Percentiles rank a stretch among this genome's conserved stretches.
Conservation (phyloP, 1,140 invertebrate species). For the Uloborus diversus region DNA sequence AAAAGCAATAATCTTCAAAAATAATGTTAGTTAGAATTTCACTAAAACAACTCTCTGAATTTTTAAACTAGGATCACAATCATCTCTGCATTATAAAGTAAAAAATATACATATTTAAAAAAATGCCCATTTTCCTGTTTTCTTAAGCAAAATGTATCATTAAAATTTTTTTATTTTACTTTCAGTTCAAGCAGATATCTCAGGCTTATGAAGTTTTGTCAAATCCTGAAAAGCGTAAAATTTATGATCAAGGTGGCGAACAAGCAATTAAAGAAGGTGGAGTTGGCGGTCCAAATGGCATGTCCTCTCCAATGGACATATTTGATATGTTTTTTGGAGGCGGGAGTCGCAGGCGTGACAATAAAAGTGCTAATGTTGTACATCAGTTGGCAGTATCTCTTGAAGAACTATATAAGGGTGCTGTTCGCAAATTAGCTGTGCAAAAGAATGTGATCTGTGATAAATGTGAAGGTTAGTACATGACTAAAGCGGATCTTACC, state of each 20-base stretch:
- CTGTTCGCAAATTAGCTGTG: slow-evolving; percentile 90
- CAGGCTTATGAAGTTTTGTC: slow-evolving; percentile 98
- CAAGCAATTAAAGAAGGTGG: slow-evolving; percentile 96
- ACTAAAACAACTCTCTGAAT: too few species aligned
- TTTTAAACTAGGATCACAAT: too few species aligned
- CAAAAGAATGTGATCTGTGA: slow-evolving; percentile 98
- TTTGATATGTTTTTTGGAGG: slow-evolving; percentile 98
- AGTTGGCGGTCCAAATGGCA: slow-evolving; percentile 72
- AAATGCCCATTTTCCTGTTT: too few species aligned
- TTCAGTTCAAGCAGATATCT: slow-evolving; percentile 94
- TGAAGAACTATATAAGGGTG: slow-evolving; percentile 97
- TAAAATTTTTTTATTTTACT: slow-evolving; percentile 46
- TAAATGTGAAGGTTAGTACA: slow-evolving; percentile 86
- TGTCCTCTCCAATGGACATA: slow-evolving; percentile 97
- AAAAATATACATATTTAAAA: too few species aligned
- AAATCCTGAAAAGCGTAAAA: slow-evolving; percentile 91
- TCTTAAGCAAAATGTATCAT: too few species aligned
- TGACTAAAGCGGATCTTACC: too few species aligned
- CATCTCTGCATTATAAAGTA: too few species aligned
- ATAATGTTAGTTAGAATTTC: too few species aligned
- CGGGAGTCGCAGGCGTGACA: slow-evolving; percentile 66
- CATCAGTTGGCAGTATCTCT: slow-evolving; percentile 92
- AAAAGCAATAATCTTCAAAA: too few species aligned
- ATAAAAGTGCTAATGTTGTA: slow-evolving; percentile 90
- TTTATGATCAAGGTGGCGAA: slow-evolving; percentile 98